Base-by-base conservation (phyloP, 2,888 invertebrate species). In the Congeria kusceri region DNA sequence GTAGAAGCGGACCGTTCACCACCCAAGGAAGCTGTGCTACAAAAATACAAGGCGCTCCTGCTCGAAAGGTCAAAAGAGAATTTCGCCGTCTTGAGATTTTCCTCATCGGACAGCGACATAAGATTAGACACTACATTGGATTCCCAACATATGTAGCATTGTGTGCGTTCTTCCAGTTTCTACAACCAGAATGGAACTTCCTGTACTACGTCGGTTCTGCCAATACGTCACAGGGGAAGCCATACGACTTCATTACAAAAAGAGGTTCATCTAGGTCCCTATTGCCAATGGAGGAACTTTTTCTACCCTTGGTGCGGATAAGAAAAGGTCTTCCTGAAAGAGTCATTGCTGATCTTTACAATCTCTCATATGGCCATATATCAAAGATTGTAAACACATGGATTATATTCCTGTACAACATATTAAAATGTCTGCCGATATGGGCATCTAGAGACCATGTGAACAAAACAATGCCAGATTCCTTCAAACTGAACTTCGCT, bases 121-220 rank as follows among this genome's bases (percentile, higher is more conserved):
- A 3, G 58, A 32, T 32, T n/a, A n/a, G n/a, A n/a, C n/a, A 32
- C 9, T 32, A 32, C 32, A 32, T 9, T 7, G 32, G 32, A 7
- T 32, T 32, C 32, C 32, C 18, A 5, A 25, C 39, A 23, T 56
- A 67, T 67, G 7, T 11, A 28, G 23, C 58, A 15, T n/a, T 44
- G 44, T 57, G 67, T 67, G 56, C 67, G 3, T 66, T 67, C 47
- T 71, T 53, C 57, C 57, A 56, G 44, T 39, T 71, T 23, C 57
- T 77, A 7, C 57, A 59, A 39, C 77, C 77, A 57, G 62, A 64
- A 57, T 69, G 64, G 9, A 74, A 74, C 29, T 67, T 74, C 23
- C 32, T 67, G 3, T 74, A 74, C 20, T 74, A 67, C 49, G 63
- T 74, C 39, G 62, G 74, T 25, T 59, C 67, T 0, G 74, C 66